A percentile compares a stretch with the other conserved stretches of the same genome.
phyloP scores from a whole-genome alignment of 2,113 vertebrate genomes.

The Hassar affinis region DNA sequence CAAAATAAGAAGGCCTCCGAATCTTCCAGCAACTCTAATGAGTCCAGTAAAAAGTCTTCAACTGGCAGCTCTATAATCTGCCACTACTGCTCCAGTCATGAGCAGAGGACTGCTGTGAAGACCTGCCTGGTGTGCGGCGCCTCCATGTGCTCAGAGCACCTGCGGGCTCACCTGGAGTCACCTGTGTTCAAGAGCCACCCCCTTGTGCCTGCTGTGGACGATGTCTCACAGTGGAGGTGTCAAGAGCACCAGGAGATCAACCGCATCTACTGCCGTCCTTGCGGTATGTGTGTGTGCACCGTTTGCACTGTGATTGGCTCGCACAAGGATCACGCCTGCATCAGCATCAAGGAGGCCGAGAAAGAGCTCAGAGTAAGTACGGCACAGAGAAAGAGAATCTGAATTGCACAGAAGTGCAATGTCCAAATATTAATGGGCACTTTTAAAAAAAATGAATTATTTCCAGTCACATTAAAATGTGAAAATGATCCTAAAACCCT shows the following conservation, averaged over 20 bases:
- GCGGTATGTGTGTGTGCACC: conserved; percentile 72
- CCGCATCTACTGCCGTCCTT: conserved; percentile 76
- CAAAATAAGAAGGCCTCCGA: neutral
- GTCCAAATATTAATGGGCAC: too few species aligned
- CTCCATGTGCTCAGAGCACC: conserved; percentile 76
- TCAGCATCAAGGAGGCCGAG: conserved; percentile 75
- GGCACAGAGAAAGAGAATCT: neutral
- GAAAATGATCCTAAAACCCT: too few species aligned
- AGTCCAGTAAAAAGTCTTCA: neutral
- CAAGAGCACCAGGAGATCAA: conserved; percentile 78
- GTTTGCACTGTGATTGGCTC: conserved; percentile 74
- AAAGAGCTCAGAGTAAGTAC: conserved; percentile 69
- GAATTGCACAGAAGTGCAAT: neutral
- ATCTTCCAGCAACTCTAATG: neutral
- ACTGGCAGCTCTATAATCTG: conserved; percentile 60
- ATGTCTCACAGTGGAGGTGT: conserved; percentile 72
- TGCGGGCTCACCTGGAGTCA: conserved; percentile 72
- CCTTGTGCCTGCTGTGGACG: conserved; percentile 69
- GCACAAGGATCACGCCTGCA: conserved; percentile 70
- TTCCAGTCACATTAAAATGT: neutral
- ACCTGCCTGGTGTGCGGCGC: conserved; percentile 79
- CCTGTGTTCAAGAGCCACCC: conserved; percentile 74
- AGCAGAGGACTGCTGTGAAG: conserved; percentile 68
- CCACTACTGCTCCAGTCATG: conserved; percentile 68
- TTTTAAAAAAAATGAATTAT: neutral